These are phyloP conservation scores for Hyperoodon ampullatus DNA, from an alignment of 2,113 vertebrate species.

Conservation along the genomic window DNA sequence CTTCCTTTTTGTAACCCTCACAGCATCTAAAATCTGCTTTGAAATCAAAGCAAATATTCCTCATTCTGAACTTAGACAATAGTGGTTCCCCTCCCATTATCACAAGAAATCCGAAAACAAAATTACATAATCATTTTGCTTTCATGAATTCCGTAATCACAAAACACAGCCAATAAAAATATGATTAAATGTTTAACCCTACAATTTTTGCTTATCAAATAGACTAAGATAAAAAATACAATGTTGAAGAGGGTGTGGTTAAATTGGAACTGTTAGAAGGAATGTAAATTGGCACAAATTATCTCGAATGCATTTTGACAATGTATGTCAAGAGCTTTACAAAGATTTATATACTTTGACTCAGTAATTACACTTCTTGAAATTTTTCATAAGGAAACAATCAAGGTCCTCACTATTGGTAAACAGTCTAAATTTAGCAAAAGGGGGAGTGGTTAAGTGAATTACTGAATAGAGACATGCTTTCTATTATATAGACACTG, in stretches of 20 bases:
- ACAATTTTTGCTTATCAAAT: conserved; percentile 60
- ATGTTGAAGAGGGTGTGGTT: neutral
- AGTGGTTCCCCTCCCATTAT: neutral
- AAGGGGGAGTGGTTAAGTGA: neutral
- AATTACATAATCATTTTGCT: conserved; percentile 31
- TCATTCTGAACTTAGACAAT: neutral
- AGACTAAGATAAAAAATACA: conserved; percentile 43
- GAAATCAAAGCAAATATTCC: conserved; percentile 8
- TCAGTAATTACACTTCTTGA: conserved; percentile 44
- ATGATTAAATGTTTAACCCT: neutral
- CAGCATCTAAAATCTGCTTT: neutral
- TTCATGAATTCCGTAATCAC: conserved; percentile 64
- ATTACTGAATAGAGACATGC: conserved; percentile 8
- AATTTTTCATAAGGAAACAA: conserved; percentile 64
- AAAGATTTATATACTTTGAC: conserved; percentile 58
- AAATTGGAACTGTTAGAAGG: conserved; percentile 32
- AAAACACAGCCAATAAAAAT: conserved; percentile 51
- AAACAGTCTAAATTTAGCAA: conserved; percentile 66
- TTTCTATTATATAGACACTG: neutral
- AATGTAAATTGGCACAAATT: conserved; percentile 9
- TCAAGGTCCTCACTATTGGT: conserved; percentile 47
- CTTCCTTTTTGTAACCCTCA: neutral
- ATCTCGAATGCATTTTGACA: conserved; percentile 3
- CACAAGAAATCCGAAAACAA: conserved; percentile 36
- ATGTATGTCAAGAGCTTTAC: conserved; percentile 21